Base-by-base conservation (phyloP, 2,888 invertebrate genomes). In the Mechanitis mazaeus region DNA sequence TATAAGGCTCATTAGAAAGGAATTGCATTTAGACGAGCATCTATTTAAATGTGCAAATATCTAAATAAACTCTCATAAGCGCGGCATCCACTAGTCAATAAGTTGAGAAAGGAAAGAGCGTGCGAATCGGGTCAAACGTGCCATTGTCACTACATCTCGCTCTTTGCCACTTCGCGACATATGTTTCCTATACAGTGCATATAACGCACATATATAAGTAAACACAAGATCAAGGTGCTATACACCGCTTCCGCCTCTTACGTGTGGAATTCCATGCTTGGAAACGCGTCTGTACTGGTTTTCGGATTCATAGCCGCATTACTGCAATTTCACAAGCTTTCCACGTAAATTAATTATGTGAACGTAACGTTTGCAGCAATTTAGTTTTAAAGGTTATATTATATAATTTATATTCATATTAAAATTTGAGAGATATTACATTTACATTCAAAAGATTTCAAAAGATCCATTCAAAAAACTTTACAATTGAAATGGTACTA, bases 71-170 rank as follows among this genome's bases (percentile, higher is more conserved):
- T 74, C 73, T 76, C 76, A 77, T 76, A 81, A 82, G 78, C 76
- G 74, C 75, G 72, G 75, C 80, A 75, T 72, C 74, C 75, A 79
- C 79, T 75, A 81, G 82, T 84, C 84, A 78, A 85, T 85, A 84
- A 83, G 77, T 79, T 81, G 79, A 83, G 83, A 85, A 83, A 81
- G 78, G 80, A 80, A 80, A 80, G 81, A 74, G 78, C 84, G 84
- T 88, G 88, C 78, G 87, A 89, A 87, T 81, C 86, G 79, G 86
- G 86, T 82, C 86, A 79, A 75, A 78, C 77, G 77, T 77, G 80
- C 79, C 74, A 85, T 86, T 87, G 88, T 86, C 83, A 78, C 77
- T 72, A 69, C 72, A 69, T 73, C 68, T 69, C 66, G 63, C 72
- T 75, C 77, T 80, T 65, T 65, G 54, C 60, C 81, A 83, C 80